Conservation (phyloP, 1,140 invertebrate genomes). For the Saccostrea glomerata region DNA sequence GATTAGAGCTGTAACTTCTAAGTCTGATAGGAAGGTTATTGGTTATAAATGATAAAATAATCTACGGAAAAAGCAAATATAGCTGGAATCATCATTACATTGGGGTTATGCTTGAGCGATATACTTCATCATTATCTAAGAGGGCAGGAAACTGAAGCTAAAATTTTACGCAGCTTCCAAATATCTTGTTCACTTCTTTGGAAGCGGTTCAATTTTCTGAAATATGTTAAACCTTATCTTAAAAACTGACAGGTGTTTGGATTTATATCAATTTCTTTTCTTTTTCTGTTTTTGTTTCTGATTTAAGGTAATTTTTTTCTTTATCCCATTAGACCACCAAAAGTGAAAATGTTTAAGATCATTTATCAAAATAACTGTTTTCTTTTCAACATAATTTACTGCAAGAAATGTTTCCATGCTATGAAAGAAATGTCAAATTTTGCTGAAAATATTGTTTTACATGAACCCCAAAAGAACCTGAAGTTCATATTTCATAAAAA, state of each 20-base stretch:
- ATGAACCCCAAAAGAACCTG: too few species aligned
- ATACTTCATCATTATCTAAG: not conserved
- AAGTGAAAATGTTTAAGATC: not conserved
- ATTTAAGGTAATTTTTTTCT: not conserved
- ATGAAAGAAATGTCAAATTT: constrained; percentile 27
- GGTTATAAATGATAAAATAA: constrained; percentile 33
- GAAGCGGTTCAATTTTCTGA: constrained; percentile 26
- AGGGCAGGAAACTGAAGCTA: not conserved
- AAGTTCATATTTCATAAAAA: too few species aligned
- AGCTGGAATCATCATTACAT: not conserved
- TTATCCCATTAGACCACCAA: not conserved
- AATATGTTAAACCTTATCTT: constrained; percentile 21
- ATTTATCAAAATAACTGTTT: not conserved
- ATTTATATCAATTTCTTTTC: constrained; percentile 7
- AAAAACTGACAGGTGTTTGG: not conserved
- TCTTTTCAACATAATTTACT: not conserved
- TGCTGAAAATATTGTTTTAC: not conserved
- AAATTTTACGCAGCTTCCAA: constrained; percentile 11
- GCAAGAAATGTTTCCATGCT: not conserved
- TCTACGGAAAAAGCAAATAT: constrained; percentile 9
- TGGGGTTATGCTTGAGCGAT: not conserved
- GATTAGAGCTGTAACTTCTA: not conserved
- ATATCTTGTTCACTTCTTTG: not conserved
- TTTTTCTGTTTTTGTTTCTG: not conserved
- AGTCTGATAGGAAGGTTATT: not conserved